Conservation (phyloP, 2,888 invertebrate genomes). For the Amphimallon solstitiale region DNA sequence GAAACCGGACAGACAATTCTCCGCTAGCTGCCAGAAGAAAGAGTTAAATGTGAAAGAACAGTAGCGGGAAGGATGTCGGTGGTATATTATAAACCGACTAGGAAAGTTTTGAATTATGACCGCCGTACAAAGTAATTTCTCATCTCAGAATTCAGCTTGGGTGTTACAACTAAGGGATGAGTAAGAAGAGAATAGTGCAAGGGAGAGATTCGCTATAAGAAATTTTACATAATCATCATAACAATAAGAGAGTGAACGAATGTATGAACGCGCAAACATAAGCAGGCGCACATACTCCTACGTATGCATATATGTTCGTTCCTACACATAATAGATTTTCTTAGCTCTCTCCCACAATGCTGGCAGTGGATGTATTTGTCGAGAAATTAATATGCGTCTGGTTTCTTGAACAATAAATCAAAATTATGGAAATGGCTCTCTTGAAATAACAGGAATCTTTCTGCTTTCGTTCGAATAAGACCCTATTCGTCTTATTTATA, state of each 20-base stretch:
- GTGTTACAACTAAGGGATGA: neutral
- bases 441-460: constrained; percentile 15
- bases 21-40: constrained; percentile 16
- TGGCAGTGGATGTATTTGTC: constrained; percentile 14
- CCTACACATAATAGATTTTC: constrained; percentile 16
- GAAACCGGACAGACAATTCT: constrained; percentile 12
- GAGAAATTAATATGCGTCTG: constrained; percentile 31
- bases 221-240: constrained; percentile 33
- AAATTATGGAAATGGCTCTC: constrained; percentile 17
- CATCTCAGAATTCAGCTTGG: constrained; percentile 23
- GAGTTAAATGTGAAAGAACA: constrained; percentile 22
- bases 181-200: neutral
- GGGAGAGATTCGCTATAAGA: constrained; percentile 16
- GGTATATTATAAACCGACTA: constrained; percentile 32
- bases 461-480: constrained; percentile 5
- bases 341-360: constrained; percentile 1
- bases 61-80: constrained; percentile 18
- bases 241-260: constrained; percentile 27
- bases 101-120: constrained; percentile 34
- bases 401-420: constrained; percentile 12
- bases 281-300: neutral
- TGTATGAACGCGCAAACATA: constrained; percentile 6
- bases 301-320: too few relatives aligned
- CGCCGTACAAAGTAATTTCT: constrained; percentile 25
- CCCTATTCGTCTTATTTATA: constrained; percentile 3